Evolutionary conservation across 2,113 vertebrate species (phyloP), one percentile per base, ranked within the genome.

Genomic region (Columba livia): DNA sequence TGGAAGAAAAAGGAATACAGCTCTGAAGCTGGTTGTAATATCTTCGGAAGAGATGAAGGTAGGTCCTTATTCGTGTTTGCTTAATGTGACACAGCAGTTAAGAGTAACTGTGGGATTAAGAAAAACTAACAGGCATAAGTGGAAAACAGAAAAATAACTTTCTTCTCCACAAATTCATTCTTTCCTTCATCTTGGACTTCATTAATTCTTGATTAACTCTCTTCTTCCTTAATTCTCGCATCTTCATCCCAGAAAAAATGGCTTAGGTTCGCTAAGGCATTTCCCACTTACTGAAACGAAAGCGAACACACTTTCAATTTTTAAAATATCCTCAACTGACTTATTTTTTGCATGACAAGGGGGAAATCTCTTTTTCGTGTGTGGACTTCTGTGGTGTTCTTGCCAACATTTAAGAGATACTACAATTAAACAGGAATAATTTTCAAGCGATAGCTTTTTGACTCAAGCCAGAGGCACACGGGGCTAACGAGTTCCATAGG

Each of bases 341-440:
- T 65, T 5, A 24, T 44, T 38, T 32, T 32, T 56, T 32, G 7
- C 12, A n/a, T 44, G 9, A 53, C 12, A 93, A 38, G 12, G 9
- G 15, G 5, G 8, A 61, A 91, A 69, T 9, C 11, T 0, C 1
- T 2, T 0, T 40, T 70, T 77, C 47, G 21, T 82, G 9, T 23
- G 15, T 20, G 12, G 2, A 9, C 15, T 71, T 70, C 57, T 25
- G 18, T 34, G 8, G 5, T 50, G 16, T 20, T 75, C 40, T 32
- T 66, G 57, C 8, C 53, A 91, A 69, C 6, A 79, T 38, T 19
- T 83, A 38, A 67, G 15, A 70, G 31, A n/a, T 16, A 77, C 5
- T 0, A 2, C 34, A 86, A 62, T 38, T 61, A 80, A 90, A 60
- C 7, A 51, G 3, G 42, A 71, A 72, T 11, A 61, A 40, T 53